Base-by-base conservation (phyloP, 1,140 invertebrate genomes). In the Lutraria rhynchaena region DNA sequence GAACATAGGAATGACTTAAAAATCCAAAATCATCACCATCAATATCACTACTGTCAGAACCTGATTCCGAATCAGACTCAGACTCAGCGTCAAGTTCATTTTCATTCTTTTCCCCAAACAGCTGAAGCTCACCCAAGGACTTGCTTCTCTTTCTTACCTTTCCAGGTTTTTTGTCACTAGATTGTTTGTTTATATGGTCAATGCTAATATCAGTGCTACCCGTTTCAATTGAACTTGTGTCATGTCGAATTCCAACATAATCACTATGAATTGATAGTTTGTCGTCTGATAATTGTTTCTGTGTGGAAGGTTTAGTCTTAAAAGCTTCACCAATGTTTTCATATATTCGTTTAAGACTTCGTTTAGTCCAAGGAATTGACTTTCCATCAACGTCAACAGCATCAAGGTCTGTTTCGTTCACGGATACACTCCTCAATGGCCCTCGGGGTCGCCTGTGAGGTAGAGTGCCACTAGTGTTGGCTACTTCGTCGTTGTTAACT, bases 11-110 rank as follows among this genome's bases (percentile, higher is more conserved):
- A 71, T 86, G 84, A 67, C 84, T 88, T 53, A 89, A 83, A 86
- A 90, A 90, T 70, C 89, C 89, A 86, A 87, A 89, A 65, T 90
- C 88, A 75, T 90, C 89, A n/a, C 86, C 88, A 74, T 90, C 89
- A n/a, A 85, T 87, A 65, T 90, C 89, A 80, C 86, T 86, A 81
- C 82, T 87, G 75, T 84, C 86, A 71, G 82, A 73, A 71, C 83
- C 86, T 67, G 82, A 71, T 51, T 78, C 78, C 19, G 22, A 29
- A 22, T 22, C 22, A 15, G 57, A 46, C 3, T 24, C 70, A 13
- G 49, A 41, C 3, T 24, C 70, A 13, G 49, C 33, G 27, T 70
- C 83, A 29, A 63, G 69, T 61, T 83, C 83, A 44, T 82, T 55
- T 27, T 73, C 65, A 78, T 75, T 73, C 1, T 74, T 29, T 37